A percentile compares a stretch with the other conserved stretches of the same genome.
These are phyloP conservation scores for Oligia latruncula DNA, from an alignment of 2,888 invertebrate species.

Conservation along the genomic window DNA sequence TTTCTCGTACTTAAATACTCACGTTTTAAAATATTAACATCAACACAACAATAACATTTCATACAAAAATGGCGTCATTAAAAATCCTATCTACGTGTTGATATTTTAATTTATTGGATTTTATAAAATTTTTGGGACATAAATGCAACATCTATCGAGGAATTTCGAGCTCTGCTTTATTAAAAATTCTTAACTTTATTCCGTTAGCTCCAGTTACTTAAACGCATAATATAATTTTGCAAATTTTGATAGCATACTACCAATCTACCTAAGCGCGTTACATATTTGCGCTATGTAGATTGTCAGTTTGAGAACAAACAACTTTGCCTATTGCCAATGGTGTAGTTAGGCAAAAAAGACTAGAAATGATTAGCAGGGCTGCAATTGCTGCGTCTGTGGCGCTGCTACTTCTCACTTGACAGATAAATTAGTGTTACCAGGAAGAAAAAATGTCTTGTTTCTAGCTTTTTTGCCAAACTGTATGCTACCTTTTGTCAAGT, in stretches of 20 bases:
- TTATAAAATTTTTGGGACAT: slow-evolving; percentile 75
- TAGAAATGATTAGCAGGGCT: neutral
- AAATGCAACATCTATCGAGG: slow-evolving; percentile 68
- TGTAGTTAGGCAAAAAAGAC: slow-evolving; percentile 24
- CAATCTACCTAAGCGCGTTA: neutral
- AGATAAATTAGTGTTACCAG: slow-evolving; percentile 12
- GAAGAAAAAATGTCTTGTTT: neutral
- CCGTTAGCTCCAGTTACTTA: slow-evolving; percentile 41
- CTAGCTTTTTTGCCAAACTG: slow-evolving; percentile 25
- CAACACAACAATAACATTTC: slow-evolving; percentile 70
- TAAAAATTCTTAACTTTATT: slow-evolving; percentile 23
- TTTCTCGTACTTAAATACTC: slow-evolving; percentile 36
- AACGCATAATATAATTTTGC: slow-evolving; percentile 5
- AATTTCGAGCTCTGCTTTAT: slow-evolving; percentile 47
- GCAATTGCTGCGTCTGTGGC: neutral
- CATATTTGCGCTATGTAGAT: slow-evolving; percentile 2
- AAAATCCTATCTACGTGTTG: slow-evolving; percentile 79
- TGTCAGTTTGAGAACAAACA: slow-evolving; percentile 8
- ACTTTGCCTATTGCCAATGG: neutral
- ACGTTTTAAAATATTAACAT: slow-evolving; percentile 62
- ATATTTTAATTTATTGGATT: slow-evolving; percentile 58
- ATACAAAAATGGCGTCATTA: slow-evolving; percentile 79
- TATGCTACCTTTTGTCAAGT: neutral
- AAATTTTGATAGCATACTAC: slow-evolving; percentile 16
- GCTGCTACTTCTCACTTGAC: neutral